Evolutionary conservation across 2,888 invertebrate species (phyloP).

Genomic region (Stenchaetothrips biformis): DNA sequence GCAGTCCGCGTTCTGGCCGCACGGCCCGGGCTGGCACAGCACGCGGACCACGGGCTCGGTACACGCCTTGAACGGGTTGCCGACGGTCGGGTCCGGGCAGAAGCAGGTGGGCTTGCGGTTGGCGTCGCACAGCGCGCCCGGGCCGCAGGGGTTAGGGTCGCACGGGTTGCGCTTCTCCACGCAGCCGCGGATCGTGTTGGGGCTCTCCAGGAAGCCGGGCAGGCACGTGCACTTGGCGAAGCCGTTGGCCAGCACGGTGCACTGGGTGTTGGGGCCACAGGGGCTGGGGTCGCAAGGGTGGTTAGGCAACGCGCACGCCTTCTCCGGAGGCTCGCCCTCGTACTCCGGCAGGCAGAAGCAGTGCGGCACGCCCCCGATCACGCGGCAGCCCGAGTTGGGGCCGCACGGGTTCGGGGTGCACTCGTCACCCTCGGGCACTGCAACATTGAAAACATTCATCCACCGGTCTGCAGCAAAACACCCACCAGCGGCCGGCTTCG

Average conservation of each 20-base stretch:
- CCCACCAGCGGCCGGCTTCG: background rate
- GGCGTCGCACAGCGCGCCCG: constrained; percentile 73
- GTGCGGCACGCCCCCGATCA: constrained; percentile 66
- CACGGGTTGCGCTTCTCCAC: constrained; percentile 73
- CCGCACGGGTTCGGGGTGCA: constrained; percentile 81
- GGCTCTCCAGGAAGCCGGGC: constrained; percentile 76
- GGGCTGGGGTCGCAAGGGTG: constrained; percentile 81
- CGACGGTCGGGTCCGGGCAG: constrained; percentile 75
- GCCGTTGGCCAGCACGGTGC: constrained; percentile 68
- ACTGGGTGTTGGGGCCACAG: constrained; percentile 85
- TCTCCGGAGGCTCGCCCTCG: constrained; percentile 75
- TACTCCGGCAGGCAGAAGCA: constrained; percentile 86
- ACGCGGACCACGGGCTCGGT: constrained; percentile 42
- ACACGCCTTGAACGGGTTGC: constrained; percentile 78
- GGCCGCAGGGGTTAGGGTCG: constrained; percentile 75
- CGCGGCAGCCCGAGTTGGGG: constrained; percentile 73
- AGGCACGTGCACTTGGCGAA: constrained; percentile 84
- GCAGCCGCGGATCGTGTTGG: constrained; percentile 82
- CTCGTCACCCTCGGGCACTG: constrained; percentile 83
- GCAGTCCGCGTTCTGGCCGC: constrained; percentile 77
- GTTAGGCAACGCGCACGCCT: constrained; percentile 64
- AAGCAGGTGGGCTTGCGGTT: constrained; percentile 74
- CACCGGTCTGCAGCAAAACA: too few relatives aligned
- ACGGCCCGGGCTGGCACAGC: constrained; percentile 75
- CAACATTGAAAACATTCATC: constrained; percentile 41